phyloP scores from a whole-genome alignment of 1,140 invertebrate species.

The Diorhabda carinulata region DNA sequence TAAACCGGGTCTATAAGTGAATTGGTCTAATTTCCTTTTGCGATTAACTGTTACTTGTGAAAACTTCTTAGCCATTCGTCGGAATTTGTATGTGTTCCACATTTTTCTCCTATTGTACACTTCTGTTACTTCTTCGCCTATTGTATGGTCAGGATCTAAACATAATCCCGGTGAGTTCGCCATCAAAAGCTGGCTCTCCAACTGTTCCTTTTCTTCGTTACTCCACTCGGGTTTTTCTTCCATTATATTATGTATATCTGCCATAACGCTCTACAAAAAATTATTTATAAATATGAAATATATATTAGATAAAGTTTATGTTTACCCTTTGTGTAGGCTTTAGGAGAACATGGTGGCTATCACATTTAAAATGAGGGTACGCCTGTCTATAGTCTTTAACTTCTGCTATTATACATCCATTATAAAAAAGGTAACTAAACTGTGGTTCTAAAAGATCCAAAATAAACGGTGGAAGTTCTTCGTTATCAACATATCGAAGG shows the following conservation, averaged over 20 bases:
- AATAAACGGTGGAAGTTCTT: constrained; percentile 80
- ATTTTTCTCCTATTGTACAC: constrained; percentile 70
- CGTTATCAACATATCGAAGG: constrained; percentile 75
- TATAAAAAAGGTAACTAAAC: constrained; percentile 81
- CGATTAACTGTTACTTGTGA: constrained; percentile 78
- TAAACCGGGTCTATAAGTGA: constrained; percentile 72
- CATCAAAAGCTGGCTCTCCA: constrained; percentile 80
- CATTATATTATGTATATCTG: constrained; percentile 42
- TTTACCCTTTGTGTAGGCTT: constrained; percentile 81
- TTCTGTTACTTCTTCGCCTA: constrained; percentile 68
- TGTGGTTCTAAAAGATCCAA: constrained; percentile 78
- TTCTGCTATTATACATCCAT: constrained; percentile 87
- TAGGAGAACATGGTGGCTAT: constrained; percentile 81
- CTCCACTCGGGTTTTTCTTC: constrained; percentile 47
- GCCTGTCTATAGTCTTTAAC: constrained; percentile 82
- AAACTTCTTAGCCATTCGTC: constrained; percentile 69
- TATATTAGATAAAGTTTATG: too few relatives aligned
- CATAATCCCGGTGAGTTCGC: constrained; percentile 81
- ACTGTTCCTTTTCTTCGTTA: constrained; percentile 69
- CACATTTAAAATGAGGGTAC: constrained; percentile 65
- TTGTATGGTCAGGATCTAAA: constrained; percentile 77
- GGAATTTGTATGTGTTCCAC: constrained; percentile 69
- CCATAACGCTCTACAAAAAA: constrained; percentile 40
- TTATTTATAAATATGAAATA: background rate
- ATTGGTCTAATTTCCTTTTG: constrained; percentile 81